A percentile compares a stretch with the other conserved stretches of the same genome.
Conservation (phyloP, 2,888 invertebrate genomes). For the Zygogramma bicolorata region DNA sequence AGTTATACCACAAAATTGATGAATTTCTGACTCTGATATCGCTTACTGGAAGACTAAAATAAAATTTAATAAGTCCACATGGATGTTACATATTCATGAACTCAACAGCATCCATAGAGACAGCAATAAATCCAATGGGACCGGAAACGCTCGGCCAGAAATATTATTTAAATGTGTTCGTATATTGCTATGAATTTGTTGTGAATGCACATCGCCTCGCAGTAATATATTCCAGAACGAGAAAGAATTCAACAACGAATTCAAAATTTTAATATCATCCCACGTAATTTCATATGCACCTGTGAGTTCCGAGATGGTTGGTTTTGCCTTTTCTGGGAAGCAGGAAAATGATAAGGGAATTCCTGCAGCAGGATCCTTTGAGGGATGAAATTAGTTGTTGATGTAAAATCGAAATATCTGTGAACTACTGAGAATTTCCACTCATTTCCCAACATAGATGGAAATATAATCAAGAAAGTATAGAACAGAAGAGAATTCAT, state of each 20-base stretch:
- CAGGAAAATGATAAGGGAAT: neutral
- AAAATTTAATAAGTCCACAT: neutral
- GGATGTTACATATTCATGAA: conserved; percentile 11
- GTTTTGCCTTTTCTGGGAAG: neutral
- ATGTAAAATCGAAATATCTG: neutral
- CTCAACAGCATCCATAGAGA: neutral
- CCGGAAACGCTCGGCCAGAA: neutral
- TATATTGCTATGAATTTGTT: conserved; percentile 16
- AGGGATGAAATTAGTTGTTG: neutral
- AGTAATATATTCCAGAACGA: conserved; percentile 13
- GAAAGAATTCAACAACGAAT: neutral
- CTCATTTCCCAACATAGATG: neutral
- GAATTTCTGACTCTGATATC: too few relatives aligned
- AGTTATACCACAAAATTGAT: too few relatives aligned
- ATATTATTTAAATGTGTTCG: conserved; percentile 15
- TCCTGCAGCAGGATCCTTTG: neutral
- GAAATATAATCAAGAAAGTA: too few relatives aligned
- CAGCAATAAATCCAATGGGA: neutral
- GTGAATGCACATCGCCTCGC: conserved; percentile 10
- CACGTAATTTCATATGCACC: conserved; percentile 16
- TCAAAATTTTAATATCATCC: conserved; percentile 19
- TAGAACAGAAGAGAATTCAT: too few relatives aligned
- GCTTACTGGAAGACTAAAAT: neutral
- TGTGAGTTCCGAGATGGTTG: neutral
- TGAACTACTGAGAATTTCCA: neutral